Percentiles rank a stretch among this genome's conserved stretches.
phyloP scores from a whole-genome alignment of 2,888 invertebrate genomes.

The Lasius fuliginosus region DNA sequence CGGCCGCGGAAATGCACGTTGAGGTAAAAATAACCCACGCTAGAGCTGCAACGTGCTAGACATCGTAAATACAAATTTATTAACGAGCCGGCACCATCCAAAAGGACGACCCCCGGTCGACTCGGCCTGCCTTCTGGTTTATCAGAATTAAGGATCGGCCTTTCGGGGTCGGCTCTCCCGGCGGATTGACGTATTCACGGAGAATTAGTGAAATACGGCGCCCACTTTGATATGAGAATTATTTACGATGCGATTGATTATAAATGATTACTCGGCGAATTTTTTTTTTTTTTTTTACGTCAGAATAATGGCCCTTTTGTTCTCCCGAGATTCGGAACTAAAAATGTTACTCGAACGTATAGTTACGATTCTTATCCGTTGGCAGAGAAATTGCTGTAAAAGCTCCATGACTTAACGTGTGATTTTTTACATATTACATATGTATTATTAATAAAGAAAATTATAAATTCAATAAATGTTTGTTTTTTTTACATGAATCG shows the following conservation, averaged over 20 bases:
- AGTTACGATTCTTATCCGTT: neutral
- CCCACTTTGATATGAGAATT: conserved; percentile 1
- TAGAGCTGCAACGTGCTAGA: conserved; percentile 63
- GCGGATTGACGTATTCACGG: conserved; percentile 40
- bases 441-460: neutral
- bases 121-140: conserved; percentile 63
- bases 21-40: conserved; percentile 68
- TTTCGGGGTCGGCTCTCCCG: conserved; percentile 32
- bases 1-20: conserved; percentile 47
- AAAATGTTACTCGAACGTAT: neutral
- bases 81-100: conserved; percentile 74
- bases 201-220: conserved; percentile 63
- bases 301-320: neutral
- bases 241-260: neutral
- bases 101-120: conserved; percentile 59
- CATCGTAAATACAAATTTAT: conserved; percentile 82
- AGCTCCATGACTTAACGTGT: no score
- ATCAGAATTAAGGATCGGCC: conserved; percentile 77
- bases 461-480: neutral
- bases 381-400: neutral
- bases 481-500: neutral
- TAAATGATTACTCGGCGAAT: neutral
- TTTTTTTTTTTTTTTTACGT: neutral
- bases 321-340: neutral
- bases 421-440: neutral